Conservation (phyloP, 2,888 invertebrate species). For the Diarsia brunnea region DNA sequence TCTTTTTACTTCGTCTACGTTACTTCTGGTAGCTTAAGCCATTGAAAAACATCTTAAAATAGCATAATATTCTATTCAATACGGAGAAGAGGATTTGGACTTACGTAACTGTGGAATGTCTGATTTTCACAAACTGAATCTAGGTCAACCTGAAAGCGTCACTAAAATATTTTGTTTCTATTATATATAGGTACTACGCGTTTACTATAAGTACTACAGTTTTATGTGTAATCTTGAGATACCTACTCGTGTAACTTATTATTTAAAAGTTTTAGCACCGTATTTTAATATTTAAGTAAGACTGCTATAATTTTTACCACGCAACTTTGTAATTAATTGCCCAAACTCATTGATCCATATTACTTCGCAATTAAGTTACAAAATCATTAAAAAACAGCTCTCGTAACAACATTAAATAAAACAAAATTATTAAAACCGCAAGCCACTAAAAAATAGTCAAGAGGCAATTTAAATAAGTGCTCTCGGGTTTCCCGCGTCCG, state of each 20-base stretch:
- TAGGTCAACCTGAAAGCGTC: slow-evolving; percentile 19
- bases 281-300: background rate
- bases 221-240: background rate
- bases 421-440: slow-evolving; percentile 60
- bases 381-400: slow-evolving; percentile 46
- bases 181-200: background rate
- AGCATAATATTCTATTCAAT: background rate
- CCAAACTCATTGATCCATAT: slow-evolving; percentile 30
- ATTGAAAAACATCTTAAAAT: background rate
- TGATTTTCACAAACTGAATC: background rate
- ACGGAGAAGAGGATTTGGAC: background rate
- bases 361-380: slow-evolving; percentile 35
- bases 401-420: slow-evolving; percentile 46
- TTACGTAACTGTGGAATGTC: background rate
- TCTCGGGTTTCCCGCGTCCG: slow-evolving; percentile 81
- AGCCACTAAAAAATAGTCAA: slow-evolving; percentile 72
- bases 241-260: background rate
- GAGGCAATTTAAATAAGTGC: slow-evolving; percentile 84
- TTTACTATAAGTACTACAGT: background rate
- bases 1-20: background rate
- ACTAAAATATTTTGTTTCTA: slow-evolving; percentile 1
- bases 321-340: background rate
- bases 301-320: background rate
- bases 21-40: background rate
- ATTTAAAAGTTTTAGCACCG: background rate